A percentile compares a stretch with the other conserved stretches of the same genome.
These are phyloP conservation scores for Manduca sexta DNA, from an alignment of 1,140 invertebrate species.

Conservation along the genomic window DNA sequence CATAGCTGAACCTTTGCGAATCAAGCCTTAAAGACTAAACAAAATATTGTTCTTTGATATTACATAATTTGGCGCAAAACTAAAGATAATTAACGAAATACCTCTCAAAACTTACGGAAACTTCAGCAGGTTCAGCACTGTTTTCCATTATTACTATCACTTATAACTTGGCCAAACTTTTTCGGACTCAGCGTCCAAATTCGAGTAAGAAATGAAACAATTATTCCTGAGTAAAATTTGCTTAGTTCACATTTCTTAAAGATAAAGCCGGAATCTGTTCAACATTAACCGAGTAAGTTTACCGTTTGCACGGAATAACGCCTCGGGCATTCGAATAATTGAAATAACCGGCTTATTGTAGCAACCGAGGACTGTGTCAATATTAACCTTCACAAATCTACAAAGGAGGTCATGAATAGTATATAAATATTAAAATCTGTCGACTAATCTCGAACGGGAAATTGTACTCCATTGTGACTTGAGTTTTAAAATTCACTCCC, in stretches of 20 bases:
- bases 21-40: too few relatives aligned
- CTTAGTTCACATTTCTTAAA: background rate
- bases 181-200: too few relatives aligned
- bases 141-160: too few relatives aligned
- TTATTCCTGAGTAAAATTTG: too few relatives aligned
- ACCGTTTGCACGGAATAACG: background rate
- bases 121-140: too few relatives aligned
- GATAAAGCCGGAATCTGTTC: conserved; percentile 4
- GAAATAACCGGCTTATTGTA: conserved; percentile 11
- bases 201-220: too few relatives aligned
- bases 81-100: too few relatives aligned
- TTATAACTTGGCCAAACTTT: too few relatives aligned
- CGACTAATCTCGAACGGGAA: conserved; percentile 2
- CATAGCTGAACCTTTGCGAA: too few relatives aligned
- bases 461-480: background rate
- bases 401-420: conserved; percentile 4
- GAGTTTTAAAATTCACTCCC: background rate
- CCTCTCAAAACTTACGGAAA: too few relatives aligned
- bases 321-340: conserved; percentile 1
- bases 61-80: too few relatives aligned
- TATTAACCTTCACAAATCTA: conserved; percentile 12
- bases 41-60: too few relatives aligned
- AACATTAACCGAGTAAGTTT: background rate
- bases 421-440: conserved; percentile 3
- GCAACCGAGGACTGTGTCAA: conserved; percentile 11